phyloP scores from a whole-genome alignment of 2,888 invertebrate genomes.

The Parnassius orleans region DNA sequence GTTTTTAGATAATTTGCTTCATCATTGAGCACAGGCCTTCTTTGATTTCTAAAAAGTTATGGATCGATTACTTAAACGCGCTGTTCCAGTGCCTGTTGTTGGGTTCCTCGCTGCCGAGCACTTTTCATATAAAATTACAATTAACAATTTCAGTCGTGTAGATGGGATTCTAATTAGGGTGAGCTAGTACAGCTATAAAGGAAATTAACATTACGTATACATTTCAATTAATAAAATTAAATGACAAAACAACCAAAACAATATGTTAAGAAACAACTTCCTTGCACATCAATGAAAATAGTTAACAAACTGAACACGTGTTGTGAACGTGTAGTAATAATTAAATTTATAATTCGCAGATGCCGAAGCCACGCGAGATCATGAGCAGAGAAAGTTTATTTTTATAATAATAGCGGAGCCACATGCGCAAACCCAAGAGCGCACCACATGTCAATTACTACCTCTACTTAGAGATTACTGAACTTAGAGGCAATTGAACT shows the following conservation, averaged over 20 bases:
- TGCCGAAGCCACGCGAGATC: constrained; percentile 70
- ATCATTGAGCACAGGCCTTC: too few relatives aligned
- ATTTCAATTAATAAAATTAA: not conserved
- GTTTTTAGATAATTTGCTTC: too few relatives aligned
- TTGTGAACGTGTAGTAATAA: constrained; percentile 52
- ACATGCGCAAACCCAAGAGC: constrained; percentile 64
- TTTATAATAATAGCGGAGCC: constrained; percentile 79
- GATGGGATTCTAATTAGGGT: too few relatives aligned
- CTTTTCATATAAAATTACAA: too few relatives aligned
- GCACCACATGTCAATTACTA: constrained; percentile 68
- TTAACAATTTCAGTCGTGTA: too few relatives aligned
- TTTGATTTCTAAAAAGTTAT: too few relatives aligned
- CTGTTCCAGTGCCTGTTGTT: too few relatives aligned
- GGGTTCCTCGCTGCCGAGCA: too few relatives aligned
- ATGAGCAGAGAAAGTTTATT: constrained; percentile 77
- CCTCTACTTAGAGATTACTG: constrained; percentile 65
- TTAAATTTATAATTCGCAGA: constrained; percentile 77
- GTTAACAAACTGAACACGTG: constrained; percentile 59
- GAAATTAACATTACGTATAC: too few relatives aligned
- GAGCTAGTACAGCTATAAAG: too few relatives aligned
- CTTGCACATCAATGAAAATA: constrained; percentile 38
- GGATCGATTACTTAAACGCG: too few relatives aligned
- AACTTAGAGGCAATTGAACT: constrained; percentile 73
- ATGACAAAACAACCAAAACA: not conserved
- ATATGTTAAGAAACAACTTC: constrained; percentile 30